Evolutionary conservation across 2,113 vertebrate species (phyloP).

Genomic region (Tor tambroides): DNA sequence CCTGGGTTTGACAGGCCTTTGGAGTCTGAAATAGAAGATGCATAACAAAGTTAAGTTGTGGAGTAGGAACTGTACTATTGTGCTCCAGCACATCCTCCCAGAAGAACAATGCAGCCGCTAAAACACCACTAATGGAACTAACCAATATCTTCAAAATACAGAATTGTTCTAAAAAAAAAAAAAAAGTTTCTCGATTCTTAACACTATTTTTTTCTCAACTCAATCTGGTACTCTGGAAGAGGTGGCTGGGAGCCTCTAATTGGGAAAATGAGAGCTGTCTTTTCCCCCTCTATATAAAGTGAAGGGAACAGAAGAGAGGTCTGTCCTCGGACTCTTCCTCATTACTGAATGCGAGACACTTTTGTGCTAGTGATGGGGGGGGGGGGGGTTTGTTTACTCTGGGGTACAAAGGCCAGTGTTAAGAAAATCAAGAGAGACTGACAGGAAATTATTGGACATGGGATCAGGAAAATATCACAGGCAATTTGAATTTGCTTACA

Average conservation of each 20-base stretch:
- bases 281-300: constrained; percentile 49
- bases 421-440: neutral
- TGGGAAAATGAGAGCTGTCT: constrained; percentile 63
- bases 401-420: neutral
- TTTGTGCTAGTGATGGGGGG: constrained; percentile 3
- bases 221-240: constrained; percentile 28
- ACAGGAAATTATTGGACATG: neutral
- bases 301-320: constrained; percentile 63
- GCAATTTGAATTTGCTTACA: neutral
- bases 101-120: neutral
- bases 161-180: neutral
- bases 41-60: neutral
- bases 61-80: neutral
- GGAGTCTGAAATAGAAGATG: constrained; percentile 79
- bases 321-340: constrained; percentile 6
- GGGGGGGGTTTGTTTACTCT: neutral
- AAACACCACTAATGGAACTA: neutral
- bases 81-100: neutral
- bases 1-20: constrained; percentile 96
- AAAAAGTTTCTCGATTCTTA: constrained; percentile 33
- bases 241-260: constrained; percentile 67
- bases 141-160: neutral
- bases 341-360: constrained; percentile 1
- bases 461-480: neutral
- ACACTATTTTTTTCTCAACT: constrained; percentile 16